These are phyloP conservation scores for Garrulus glandarius DNA, from an alignment of 2,797 vertebrate species.

Conservation along the genomic window DNA sequence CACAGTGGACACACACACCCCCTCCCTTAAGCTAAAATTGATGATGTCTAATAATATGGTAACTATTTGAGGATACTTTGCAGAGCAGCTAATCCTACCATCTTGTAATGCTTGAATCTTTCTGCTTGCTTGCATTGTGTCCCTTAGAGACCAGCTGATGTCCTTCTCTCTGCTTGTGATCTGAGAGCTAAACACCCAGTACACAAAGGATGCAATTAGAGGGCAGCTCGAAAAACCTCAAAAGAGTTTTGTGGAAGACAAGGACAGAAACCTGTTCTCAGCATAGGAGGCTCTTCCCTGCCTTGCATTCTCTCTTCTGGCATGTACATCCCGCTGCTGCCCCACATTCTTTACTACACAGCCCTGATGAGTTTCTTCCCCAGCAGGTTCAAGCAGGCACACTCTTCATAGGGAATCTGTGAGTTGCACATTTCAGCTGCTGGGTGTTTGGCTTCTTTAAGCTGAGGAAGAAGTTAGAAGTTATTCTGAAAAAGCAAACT, in stretches of 20 bases:
- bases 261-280: neutral
- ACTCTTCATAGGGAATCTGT: neutral
- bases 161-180: neutral
- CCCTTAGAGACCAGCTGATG: neutral
- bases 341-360: neutral
- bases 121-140: neutral
- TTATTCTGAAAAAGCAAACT: neutral
- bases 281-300: neutral
- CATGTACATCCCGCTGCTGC: fast-evolving
- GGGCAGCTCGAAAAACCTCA: neutral
- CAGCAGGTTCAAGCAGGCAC: neutral
- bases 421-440: neutral
- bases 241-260: neutral
- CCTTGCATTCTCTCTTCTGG: fast-evolving
- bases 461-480: neutral
- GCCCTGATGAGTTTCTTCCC: neutral
- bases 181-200: neutral
- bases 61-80: neutral
- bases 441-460: neutral
- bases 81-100: neutral
- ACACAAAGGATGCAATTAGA: neutral
- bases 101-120: neutral
- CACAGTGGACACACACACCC: neutral
- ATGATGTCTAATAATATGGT: neutral
- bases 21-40: neutral